Evolutionary conservation across 2,888 invertebrate species (phyloP).

Genomic region (Andrena praecox): DNA sequence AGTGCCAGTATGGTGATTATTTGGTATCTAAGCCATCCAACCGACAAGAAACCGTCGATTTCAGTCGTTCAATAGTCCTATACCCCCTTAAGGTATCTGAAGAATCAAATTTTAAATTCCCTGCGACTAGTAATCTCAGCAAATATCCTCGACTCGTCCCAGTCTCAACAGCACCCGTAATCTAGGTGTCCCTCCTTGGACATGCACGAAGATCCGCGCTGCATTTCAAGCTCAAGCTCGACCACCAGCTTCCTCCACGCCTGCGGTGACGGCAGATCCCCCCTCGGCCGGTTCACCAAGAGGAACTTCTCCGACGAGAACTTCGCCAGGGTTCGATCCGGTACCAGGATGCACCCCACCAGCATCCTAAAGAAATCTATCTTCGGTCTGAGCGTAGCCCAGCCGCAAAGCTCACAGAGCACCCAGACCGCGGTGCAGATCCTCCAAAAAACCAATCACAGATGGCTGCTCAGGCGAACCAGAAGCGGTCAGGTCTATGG

Average conservation of each 20-base stretch:
- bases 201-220: conserved; percentile 22
- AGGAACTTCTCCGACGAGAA: conserved; percentile 44
- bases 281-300: neutral
- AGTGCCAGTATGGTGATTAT: too few species aligned
- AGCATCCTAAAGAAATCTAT: conserved; percentile 46
- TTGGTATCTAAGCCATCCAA: too few species aligned
- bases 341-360: neutral
- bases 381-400: conserved; percentile 17
- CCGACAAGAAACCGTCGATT: too few species aligned
- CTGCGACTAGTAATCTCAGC: too few species aligned
- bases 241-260: conserved; percentile 24
- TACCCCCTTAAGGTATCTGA: too few species aligned
- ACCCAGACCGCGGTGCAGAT: conserved; percentile 65
- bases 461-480: conserved; percentile 76
- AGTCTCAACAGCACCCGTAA: neutral
- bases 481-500: conserved; percentile 79
- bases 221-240: conserved; percentile 13
- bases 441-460: conserved; percentile 39
- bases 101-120: too few species aligned
- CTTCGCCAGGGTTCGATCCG: conserved; percentile 2
- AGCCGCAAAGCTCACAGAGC: conserved; percentile 65
- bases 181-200: conserved; percentile 42
- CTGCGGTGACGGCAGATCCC: conserved; percentile 44
- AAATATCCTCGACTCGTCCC: too few species aligned
- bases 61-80: too few species aligned